Evolutionary conservation across 1,140 invertebrate genomes (phyloP).

Genomic region (Acyrthosiphon pisum): DNA sequence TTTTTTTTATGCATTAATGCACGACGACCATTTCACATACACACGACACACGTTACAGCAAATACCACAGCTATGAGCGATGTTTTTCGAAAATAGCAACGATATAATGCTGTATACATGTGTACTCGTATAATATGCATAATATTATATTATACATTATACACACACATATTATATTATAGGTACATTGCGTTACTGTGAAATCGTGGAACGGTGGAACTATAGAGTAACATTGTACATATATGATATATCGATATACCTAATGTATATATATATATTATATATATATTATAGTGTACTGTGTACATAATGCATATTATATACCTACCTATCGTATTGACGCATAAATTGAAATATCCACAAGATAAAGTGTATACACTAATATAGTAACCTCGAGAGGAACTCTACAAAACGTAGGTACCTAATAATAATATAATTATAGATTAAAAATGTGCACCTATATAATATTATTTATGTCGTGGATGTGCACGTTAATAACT

Average conservation of each 20-base stretch:
- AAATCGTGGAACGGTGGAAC: neutral
- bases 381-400: neutral
- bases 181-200: neutral
- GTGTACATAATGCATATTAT: neutral
- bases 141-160: neutral
- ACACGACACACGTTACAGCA: neutral
- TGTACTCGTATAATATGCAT: neutral
- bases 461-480: neutral
- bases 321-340: neutral
- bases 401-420: neutral
- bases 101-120: neutral
- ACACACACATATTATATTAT: neutral
- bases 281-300: too few species aligned
- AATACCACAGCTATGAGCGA: neutral
- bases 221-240: neutral
- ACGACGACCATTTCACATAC: neutral
- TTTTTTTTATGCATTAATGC: neutral
- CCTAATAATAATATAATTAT: neutral
- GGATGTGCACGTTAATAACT: neutral
- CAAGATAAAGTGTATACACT: neutral
- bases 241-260: neutral
- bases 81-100: neutral
- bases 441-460: neutral
- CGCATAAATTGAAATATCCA: neutral
- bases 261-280: neutral